Conservation (phyloP, 2,797 vertebrate species). For the Enoplosus armatus region DNA sequence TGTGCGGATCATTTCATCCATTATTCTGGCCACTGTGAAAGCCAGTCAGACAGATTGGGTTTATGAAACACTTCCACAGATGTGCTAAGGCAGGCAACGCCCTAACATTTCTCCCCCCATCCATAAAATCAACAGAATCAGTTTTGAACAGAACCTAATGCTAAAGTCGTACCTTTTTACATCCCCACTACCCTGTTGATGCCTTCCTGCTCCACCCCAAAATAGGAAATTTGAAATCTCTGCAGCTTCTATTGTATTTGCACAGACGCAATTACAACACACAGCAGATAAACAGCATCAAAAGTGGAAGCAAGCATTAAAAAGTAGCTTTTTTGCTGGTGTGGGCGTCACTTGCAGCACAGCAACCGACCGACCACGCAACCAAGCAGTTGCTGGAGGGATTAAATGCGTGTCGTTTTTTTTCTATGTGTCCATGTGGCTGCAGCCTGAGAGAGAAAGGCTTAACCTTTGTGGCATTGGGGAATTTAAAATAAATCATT, state of each 20-base stretch:
- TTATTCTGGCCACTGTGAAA: constrained; percentile 45
- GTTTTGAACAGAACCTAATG: not conserved
- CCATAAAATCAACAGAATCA: not conserved
- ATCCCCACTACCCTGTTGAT: not conserved
- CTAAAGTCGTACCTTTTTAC: not conserved
- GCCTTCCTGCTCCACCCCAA: not conserved
- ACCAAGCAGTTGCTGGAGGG: constrained; percentile 44
- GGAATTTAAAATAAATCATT: constrained; percentile 42
- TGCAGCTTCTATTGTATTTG: constrained; percentile 11
- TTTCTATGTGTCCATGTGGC: constrained; percentile 19
- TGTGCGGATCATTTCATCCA: constrained; percentile 45
- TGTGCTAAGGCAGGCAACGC: constrained; percentile 23
- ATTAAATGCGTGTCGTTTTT: constrained; percentile 31
- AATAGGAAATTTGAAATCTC: not conserved
- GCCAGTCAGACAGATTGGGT: constrained; percentile 51
- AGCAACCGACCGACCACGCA: constrained; percentile 52
- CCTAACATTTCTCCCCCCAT: not conserved
- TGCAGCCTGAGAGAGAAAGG: constrained; percentile 10
- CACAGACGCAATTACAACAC: not conserved
- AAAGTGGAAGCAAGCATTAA: constrained; percentile 21
- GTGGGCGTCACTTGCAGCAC: constrained; percentile 63
- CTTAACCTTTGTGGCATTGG: constrained; percentile 41
- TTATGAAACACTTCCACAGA: constrained; percentile 62
- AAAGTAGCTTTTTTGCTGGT: constrained; percentile 32
- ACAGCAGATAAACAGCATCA: constrained; percentile 3